phyloP scores from a whole-genome alignment of 2,797 vertebrate genomes.

The Scarus forsteni region DNA sequence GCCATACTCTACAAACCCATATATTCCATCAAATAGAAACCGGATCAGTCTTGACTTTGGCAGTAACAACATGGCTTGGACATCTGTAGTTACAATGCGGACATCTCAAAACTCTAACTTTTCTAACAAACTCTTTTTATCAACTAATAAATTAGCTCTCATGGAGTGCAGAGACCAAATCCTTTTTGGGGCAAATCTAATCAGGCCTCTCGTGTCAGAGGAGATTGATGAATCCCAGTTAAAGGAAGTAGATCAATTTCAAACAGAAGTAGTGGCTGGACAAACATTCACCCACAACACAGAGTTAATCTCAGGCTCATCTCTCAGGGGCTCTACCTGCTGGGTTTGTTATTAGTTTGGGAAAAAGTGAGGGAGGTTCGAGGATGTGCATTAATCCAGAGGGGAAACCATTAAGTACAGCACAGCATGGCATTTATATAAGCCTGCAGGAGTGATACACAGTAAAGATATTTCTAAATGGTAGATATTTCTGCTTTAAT shows the following conservation, averaged over 20 bases:
- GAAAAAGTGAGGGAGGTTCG: background rate
- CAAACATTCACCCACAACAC: slow-evolving; percentile 1
- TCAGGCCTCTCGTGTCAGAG: slow-evolving; percentile 23
- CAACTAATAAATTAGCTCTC: slow-evolving; percentile 8
- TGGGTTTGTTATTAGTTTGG: slow-evolving; percentile 13
- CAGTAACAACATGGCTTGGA: too few relatives aligned
- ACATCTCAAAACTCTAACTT: slow-evolving; percentile 3
- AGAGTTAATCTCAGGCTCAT: slow-evolving; percentile 12
- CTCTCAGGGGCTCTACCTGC: slow-evolving; percentile 11
- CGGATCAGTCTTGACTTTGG: too few relatives aligned
- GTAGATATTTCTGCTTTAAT: too few relatives aligned
- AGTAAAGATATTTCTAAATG: too few relatives aligned
- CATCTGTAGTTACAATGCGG: too few relatives aligned
- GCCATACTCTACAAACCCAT: too few relatives aligned
- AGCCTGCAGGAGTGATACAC: background rate
- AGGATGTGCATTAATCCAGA: slow-evolving; percentile 4
- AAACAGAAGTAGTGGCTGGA: slow-evolving; percentile 21
- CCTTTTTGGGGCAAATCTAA: slow-evolving; percentile 37
- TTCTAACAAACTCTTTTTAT: slow-evolving; percentile 8
- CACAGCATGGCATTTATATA: background rate
- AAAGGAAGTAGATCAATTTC: slow-evolving; percentile 39
- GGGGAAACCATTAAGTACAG: background rate
- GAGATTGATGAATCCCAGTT: slow-evolving; percentile 46
- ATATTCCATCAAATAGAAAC: too few relatives aligned
- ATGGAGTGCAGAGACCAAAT: background rate